Percentiles rank a stretch among this genome's conserved stretches.
Conservation (phyloP, 1,140 invertebrate species). For the Ruditapes philippinarum region DNA sequence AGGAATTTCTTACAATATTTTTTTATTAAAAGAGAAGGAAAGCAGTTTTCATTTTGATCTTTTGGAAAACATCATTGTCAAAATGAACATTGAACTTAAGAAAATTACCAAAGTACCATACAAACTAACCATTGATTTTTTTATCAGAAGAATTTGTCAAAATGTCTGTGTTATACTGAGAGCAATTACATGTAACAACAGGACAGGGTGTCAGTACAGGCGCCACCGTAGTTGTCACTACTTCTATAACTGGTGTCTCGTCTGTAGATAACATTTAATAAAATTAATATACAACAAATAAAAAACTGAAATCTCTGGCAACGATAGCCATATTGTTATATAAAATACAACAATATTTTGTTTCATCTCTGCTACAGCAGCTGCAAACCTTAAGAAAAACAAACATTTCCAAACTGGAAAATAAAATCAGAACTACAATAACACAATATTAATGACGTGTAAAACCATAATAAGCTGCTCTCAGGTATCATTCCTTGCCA, state of each 20-base stretch:
- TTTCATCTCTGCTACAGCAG: too few species aligned
- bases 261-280: conserved; percentile 4
- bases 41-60: too few species aligned
- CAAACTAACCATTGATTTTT: conserved; percentile 42
- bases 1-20: not conserved
- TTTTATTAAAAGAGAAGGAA: too few species aligned
- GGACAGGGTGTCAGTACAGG: conserved; percentile 26
- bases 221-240: not conserved
- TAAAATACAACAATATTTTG: too few species aligned
- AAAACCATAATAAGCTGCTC: too few species aligned
- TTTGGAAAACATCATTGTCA: not conserved
- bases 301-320: too few species aligned
- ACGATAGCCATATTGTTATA: too few species aligned
- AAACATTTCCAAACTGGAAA: too few species aligned
- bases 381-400: too few species aligned
- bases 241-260: not conserved
- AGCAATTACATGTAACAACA: conserved; percentile 47
- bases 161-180: conserved; percentile 9
- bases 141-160: conserved; percentile 9
- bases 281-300: not conserved
- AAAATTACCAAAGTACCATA: not conserved
- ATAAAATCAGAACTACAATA: too few species aligned
- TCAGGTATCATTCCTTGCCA: too few species aligned
- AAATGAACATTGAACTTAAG: not conserved
- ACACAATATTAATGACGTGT: too few species aligned